These are phyloP conservation scores for Cephalotes varians DNA, from an alignment of 2,888 invertebrate species.

Conservation along the genomic window DNA sequence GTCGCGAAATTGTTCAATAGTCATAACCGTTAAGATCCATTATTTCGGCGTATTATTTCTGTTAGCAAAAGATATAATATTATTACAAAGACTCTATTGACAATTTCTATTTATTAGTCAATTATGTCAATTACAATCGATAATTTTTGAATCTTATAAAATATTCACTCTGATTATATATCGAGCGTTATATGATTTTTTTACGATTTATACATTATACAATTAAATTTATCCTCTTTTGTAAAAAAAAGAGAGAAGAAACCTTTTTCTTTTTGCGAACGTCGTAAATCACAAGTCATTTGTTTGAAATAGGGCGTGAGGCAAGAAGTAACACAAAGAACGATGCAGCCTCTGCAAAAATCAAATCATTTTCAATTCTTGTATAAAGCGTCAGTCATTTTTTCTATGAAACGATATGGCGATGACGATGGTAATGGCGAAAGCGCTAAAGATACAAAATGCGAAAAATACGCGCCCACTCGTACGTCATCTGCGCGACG, in stretches of 20 bases:
- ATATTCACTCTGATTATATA: background rate
- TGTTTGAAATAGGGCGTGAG: background rate
- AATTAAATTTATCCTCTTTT: background rate
- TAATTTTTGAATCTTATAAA: background rate
- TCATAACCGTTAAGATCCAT: background rate
- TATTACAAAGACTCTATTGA: background rate
- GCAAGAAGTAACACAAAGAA: background rate
- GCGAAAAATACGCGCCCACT: constrained; percentile 4
- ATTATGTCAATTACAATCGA: background rate
- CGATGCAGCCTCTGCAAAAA: background rate
- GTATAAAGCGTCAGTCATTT: background rate
- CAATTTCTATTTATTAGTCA: background rate
- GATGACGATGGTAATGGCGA: too few species aligned
- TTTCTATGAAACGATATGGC: background rate
- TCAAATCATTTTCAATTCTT: background rate
- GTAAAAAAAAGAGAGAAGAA: background rate
- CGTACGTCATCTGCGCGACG: constrained; percentile 17
- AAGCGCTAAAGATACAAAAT: background rate
- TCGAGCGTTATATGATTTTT: background rate
- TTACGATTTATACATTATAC: background rate
- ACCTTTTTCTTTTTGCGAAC: background rate
- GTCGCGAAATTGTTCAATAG: background rate
- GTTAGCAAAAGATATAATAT: background rate
- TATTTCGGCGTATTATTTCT: background rate
- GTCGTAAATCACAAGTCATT: background rate